These are phyloP conservation scores for Tethea ocularis DNA, from an alignment of 2,888 invertebrate genomes.

Conservation along the genomic window DNA sequence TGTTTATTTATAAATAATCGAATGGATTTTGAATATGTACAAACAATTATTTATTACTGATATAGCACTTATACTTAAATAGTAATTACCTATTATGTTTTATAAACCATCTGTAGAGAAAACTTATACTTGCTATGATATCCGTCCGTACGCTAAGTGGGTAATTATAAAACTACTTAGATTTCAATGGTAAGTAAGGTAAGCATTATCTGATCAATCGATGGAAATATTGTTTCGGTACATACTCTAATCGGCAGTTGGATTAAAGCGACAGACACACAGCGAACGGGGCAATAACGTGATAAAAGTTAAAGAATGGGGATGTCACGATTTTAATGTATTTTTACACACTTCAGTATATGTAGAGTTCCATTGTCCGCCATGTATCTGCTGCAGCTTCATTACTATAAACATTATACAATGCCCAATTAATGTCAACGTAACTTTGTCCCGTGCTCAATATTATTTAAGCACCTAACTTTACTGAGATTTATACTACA, in stretches of 20 bases:
- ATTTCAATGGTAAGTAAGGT: neutral
- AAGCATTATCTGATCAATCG: neutral
- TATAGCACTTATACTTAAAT: neutral
- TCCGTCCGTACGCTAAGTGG: neutral
- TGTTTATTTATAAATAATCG: conserved; percentile 5
- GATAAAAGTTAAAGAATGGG: neutral
- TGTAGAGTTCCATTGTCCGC: neutral
- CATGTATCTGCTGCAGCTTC: neutral
- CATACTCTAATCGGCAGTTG: neutral
- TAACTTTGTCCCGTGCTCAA: neutral
- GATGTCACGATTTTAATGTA: neutral
- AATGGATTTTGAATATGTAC: conserved; percentile 4
- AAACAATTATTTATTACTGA: conserved; percentile 6
- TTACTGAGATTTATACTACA: neutral
- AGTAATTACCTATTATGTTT: neutral
- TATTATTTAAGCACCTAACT: conserved; percentile 1
- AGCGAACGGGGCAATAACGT: neutral
- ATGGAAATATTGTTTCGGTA: neutral
- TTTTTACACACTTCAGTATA: neutral
- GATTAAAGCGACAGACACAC: neutral
- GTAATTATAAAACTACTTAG: too few relatives aligned
- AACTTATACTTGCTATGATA: neutral
- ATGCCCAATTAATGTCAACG: neutral
- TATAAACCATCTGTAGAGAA: neutral
- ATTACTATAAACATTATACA: neutral